Conservation (phyloP, 2,888 invertebrate species). For the Caenorhabditis plicata region DNA sequence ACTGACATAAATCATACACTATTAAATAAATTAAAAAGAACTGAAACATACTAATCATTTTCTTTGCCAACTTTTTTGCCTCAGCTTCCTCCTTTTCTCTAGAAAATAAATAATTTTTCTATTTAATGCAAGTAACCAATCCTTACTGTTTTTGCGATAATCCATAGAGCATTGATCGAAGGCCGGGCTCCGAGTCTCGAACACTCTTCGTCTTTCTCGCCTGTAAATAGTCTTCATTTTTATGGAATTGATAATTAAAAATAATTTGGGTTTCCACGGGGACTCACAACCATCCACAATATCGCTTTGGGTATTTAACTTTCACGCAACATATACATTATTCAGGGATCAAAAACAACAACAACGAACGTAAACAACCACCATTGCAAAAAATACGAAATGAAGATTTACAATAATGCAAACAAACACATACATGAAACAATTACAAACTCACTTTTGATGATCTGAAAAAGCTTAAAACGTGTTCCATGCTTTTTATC, state of each 20-base stretch:
- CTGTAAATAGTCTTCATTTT: constrained; percentile 13
- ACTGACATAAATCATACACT: too few species aligned
- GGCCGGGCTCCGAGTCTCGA: constrained; percentile 44
- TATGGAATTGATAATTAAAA: background rate
- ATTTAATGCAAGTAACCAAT: background rate
- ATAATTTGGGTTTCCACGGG: too few species aligned
- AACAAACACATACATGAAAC: background rate
- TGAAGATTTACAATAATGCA: constrained; percentile 3
- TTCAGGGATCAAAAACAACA: too few species aligned
- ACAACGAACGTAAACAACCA: too few species aligned
- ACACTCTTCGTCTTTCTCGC: constrained; percentile 36
- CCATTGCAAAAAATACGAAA: constrained; percentile 1
- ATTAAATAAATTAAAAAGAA: constrained; percentile 31
- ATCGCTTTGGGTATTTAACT: too few species aligned
- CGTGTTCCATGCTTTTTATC: constrained; percentile 30
- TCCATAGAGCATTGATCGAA: constrained; percentile 58
- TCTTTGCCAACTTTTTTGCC: constrained; percentile 43
- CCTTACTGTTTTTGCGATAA: constrained; percentile 50
- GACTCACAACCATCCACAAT: too few species aligned
- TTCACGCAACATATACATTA: too few species aligned
- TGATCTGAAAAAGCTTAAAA: constrained; percentile 20
- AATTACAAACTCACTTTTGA: constrained; percentile 15
- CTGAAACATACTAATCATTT: constrained; percentile 43
- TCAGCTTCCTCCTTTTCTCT: constrained; percentile 44
- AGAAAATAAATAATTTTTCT: constrained; percentile 2